phyloP scores from a whole-genome alignment of 1,140 invertebrate species.

The Eriosoma lanigerum region DNA sequence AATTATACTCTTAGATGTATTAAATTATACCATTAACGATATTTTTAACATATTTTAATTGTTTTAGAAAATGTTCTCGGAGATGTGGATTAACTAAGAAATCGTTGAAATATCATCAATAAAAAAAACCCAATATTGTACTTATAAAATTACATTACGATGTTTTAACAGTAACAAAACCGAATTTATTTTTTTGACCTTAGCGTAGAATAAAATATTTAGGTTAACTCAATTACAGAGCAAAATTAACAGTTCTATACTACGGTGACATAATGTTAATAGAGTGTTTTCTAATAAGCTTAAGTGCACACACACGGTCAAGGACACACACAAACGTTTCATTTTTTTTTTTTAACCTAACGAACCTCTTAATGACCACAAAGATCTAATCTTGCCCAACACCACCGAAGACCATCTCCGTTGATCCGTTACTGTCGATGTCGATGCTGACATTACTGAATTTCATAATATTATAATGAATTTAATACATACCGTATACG shows the following conservation, averaged over 20 bases:
- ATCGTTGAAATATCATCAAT: not conserved
- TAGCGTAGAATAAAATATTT: conserved; percentile 10
- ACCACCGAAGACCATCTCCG: conserved; percentile 73
- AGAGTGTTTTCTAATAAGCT: conserved; percentile 23
- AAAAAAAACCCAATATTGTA: not conserved
- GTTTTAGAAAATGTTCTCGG: not conserved
- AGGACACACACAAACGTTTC: conserved; percentile 66
- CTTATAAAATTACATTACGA: no score
- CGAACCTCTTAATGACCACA: conserved; percentile 72
- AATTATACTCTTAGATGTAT: not conserved
- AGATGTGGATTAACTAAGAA: not conserved
- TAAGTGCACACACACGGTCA: conserved; percentile 34
- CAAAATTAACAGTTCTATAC: not conserved
- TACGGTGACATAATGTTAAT: conserved; percentile 31
- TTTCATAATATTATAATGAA: conserved; percentile 9
- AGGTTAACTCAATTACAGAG: conserved; percentile 25
- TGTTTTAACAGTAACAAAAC: not conserved
- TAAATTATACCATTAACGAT: no score
- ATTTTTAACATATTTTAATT: not conserved
- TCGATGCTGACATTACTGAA: conserved; percentile 58
- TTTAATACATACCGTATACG: conserved; percentile 1
- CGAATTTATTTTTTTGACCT: conserved; percentile 28
- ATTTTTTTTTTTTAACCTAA: conserved; percentile 63
- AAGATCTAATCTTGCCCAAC: conserved; percentile 81
- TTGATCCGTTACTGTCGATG: conserved; percentile 61